Percentiles rank a stretch among this genome's conserved stretches.
Conservation (phyloP, 2,797 vertebrate genomes). For the Mastacembelus armatus region DNA sequence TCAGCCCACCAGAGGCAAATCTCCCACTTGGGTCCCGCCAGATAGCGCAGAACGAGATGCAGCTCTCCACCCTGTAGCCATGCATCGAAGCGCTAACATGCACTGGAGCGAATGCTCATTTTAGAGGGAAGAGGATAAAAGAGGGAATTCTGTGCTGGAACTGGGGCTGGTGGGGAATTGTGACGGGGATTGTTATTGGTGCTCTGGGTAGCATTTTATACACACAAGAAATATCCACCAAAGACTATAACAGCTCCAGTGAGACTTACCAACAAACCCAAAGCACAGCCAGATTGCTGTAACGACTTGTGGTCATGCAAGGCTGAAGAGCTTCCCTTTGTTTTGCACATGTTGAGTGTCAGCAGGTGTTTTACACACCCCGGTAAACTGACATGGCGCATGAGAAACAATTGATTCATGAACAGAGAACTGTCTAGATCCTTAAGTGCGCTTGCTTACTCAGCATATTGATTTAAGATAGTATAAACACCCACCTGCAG, state of each 20-base stretch:
- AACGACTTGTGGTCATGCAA: slow-evolving; percentile 36
- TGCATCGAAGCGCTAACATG: slow-evolving; percentile 49
- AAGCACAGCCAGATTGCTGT: slow-evolving; percentile 8
- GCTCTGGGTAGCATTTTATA: slow-evolving; percentile 65
- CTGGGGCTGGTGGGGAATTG: slow-evolving; percentile 49
- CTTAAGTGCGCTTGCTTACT: slow-evolving; percentile 51
- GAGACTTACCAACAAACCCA: slow-evolving; percentile 48
- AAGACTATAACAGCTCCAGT: slow-evolving; percentile 49
- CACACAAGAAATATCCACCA: slow-evolving; percentile 68
- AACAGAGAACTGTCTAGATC: slow-evolving; percentile 34
- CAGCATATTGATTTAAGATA: slow-evolving; percentile 57
- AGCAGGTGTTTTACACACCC: slow-evolving; percentile 55
- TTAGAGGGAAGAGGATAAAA: slow-evolving; percentile 67
- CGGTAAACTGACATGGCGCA: slow-evolving; percentile 28
- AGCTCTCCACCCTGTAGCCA: slow-evolving; percentile 53
- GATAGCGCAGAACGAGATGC: slow-evolving; percentile 49
- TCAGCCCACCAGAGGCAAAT: slow-evolving; percentile 63
- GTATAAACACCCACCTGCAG: slow-evolving; percentile 33
- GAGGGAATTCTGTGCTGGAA: slow-evolving; percentile 46
- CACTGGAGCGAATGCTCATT: slow-evolving; percentile 67
- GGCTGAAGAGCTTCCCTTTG: slow-evolving; percentile 28
- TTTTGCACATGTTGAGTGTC: slow-evolving; percentile 35
- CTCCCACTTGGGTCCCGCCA: slow-evolving; percentile 49
- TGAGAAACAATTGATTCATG: slow-evolving; percentile 49
- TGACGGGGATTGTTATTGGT: slow-evolving; percentile 61